Evolutionary conservation across 2,888 invertebrate species (phyloP).

Genomic region (Hirtodrosophila duncani): DNA sequence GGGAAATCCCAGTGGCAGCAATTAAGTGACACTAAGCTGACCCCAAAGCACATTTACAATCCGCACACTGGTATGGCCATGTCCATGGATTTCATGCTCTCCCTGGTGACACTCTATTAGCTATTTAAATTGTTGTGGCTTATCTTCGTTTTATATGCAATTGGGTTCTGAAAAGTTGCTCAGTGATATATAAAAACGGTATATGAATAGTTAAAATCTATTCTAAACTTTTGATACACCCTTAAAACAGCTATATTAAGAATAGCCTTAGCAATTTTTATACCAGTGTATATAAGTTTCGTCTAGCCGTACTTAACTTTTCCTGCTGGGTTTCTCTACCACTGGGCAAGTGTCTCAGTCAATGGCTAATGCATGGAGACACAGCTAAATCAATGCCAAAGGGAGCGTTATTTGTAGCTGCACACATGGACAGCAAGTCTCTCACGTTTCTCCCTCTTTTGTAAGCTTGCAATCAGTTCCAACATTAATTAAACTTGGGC

Average conservation of each 20-base stretch:
- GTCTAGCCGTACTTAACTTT: too few species aligned
- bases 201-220: too few species aligned
- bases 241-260: too few species aligned
- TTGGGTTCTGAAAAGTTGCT: too few species aligned
- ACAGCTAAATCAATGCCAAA: conserved; percentile 60
- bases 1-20: conserved; percentile 36
- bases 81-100: too few species aligned
- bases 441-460: neutral
- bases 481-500: conserved; percentile 64
- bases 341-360: conserved; percentile 17
- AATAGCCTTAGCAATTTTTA: too few species aligned
- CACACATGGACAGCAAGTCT: conserved; percentile 13
- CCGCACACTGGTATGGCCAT: conserved; percentile 19
- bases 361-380: conserved; percentile 5
- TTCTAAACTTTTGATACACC: too few species aligned
- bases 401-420: conserved; percentile 43
- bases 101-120: too few species aligned
- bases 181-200: too few species aligned
- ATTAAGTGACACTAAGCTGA: conserved; percentile 67
- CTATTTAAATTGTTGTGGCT: too few species aligned
- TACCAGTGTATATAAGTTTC: too few species aligned
- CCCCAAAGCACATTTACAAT: conserved; percentile 35
- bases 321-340: neutral
- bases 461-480: conserved; percentile 39
- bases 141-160: too few species aligned